Evolutionary conservation across 2,797 vertebrate genomes (phyloP), one percentile per base, ranked within the genome.

Genomic region (Siniperca scherzeri): DNA sequence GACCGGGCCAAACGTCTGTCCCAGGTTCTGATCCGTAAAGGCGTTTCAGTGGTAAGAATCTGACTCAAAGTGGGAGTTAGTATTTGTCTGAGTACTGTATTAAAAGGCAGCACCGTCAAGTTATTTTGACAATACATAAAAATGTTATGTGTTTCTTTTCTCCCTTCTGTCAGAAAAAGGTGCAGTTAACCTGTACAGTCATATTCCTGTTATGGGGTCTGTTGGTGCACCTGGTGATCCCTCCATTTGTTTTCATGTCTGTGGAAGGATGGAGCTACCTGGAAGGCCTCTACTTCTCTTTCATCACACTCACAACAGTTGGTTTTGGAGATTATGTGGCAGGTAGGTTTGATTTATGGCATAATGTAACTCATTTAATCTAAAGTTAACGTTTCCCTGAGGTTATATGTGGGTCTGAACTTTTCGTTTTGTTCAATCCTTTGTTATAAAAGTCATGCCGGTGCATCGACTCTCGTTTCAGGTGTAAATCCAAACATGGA

Each of bases 261-360:
- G 82, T 97, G 1, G 98, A 99, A 92, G 88, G 94, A 40, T 99
- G 98, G 98, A 91, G 92, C 79, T 99, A 99, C 89, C 95, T 99
- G 69, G 98, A 99, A 86, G 98, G 98, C 13, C 95, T 99, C 84
- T 99, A 99, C 91, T 99, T 97, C 88, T 98, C 97, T 16, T 99
- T 98, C 88, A 98, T 98, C 93, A 99, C 98, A 33, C 97, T 99
- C 87, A 98, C 97, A 73, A 99, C 98, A 21, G 98, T 99, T 36
- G 98, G 98, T 81, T 99, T 99, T 84, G 98, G 98, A 77, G 98
- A 99, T 93, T 99, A 97, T 27, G 98, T 99, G 69, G 97, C 98
- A 78, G 98, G 98, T 99, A 80, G 85, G 94, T 78, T 53, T 44
- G 0, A 72, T 30, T 70, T 30, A 11, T 36, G 1, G 4, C 12